Percentiles rank a stretch among this genome's conserved stretches.
Evolutionary conservation across 2,797 vertebrate species (phyloP).

Genomic region (Chelonia mydas): DNA sequence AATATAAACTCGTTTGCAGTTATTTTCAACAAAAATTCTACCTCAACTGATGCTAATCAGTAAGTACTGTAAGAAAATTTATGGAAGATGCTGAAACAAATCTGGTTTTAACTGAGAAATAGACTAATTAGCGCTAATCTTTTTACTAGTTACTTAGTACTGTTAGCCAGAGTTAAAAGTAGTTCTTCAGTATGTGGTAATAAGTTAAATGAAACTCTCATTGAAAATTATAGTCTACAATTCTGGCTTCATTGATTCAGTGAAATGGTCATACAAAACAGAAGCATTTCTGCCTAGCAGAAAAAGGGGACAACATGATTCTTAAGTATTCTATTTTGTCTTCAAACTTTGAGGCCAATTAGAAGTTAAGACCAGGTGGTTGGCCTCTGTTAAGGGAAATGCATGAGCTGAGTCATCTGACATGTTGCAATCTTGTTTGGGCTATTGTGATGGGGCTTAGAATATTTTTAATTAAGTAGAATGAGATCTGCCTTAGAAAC

Average conservation of each 20-base stretch:
- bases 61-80: background rate
- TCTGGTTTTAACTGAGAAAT: constrained; percentile 7
- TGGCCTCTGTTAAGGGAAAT: constrained; percentile 25
- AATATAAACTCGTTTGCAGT: background rate
- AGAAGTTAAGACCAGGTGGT: background rate
- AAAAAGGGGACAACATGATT: background rate
- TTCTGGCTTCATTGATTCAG: constrained; percentile 28
- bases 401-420: background rate
- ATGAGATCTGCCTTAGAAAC: background rate
- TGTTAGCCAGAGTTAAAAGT: background rate
- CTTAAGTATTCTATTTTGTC: background rate
- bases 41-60: background rate
- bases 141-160: background rate
- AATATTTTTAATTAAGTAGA: background rate
- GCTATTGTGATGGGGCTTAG: background rate
- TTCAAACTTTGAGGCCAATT: constrained; percentile 11
- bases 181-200: constrained; percentile 37
- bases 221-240: background rate
- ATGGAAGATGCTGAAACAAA: background rate
- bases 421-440: background rate
- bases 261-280: background rate
- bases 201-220: background rate
- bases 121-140: background rate
- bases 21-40: background rate
- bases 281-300: constrained; percentile 22